A percentile compares a stretch with the other conserved stretches of the same genome.
These are phyloP conservation scores for Phymorhynchus buccinoides DNA, from an alignment of 1,140 invertebrate species.

Conservation along the genomic window DNA sequence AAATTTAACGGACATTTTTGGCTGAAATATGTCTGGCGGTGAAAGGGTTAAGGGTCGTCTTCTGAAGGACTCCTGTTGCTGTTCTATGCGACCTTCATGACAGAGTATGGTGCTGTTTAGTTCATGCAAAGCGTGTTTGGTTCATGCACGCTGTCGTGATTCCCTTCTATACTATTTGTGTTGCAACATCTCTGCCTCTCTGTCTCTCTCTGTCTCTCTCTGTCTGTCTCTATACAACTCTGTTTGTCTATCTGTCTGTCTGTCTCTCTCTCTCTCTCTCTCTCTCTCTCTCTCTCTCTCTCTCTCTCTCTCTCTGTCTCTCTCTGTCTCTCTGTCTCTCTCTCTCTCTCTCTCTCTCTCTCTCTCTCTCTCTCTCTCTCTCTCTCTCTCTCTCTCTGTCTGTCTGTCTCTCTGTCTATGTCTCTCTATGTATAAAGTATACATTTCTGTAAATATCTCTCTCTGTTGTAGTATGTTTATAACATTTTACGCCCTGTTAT, in stretches of 20 bases:
- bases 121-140: too few species aligned
- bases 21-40: too few species aligned
- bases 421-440: background rate
- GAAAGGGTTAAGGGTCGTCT: too few species aligned
- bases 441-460: too few species aligned
- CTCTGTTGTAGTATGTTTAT: too few species aligned
- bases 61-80: too few species aligned
- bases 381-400: slow-evolving; percentile 10
- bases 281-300: background rate
- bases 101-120: too few species aligned
- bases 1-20: too few species aligned
- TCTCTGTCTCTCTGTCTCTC: background rate
- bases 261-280: background rate
- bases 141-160: too few species aligned
- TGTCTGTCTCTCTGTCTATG: background rate
- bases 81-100: too few species aligned
- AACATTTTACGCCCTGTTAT: too few species aligned
- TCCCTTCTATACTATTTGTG: background rate
- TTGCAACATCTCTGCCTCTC: background rate
- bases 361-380: slow-evolving; percentile 15
- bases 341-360: background rate
- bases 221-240: background rate
- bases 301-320: slow-evolving; percentile 10
- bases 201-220: background rate
- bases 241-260: background rate